Evolutionary conservation across 1,140 invertebrate genomes (phyloP).

Genomic region (Drosophila sproati): DNA sequence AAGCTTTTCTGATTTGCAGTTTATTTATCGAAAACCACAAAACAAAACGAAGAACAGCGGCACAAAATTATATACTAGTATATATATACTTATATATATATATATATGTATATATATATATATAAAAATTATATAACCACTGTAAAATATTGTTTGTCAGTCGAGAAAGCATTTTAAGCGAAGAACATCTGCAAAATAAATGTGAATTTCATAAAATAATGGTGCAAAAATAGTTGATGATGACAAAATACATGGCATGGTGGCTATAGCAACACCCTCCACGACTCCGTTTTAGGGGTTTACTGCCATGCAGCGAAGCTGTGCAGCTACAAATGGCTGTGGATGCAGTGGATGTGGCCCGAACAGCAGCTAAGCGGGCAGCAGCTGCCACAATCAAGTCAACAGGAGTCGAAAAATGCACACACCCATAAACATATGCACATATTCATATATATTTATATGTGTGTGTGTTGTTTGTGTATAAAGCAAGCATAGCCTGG

Average conservation of each 20-base stretch:
- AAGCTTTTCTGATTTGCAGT: conserved; percentile 32
- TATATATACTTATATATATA: not conserved
- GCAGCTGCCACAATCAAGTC: conserved; percentile 73
- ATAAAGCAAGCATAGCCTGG: conserved; percentile 46
- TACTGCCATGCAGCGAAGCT: conserved; percentile 33
- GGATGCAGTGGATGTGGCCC: conserved; percentile 31
- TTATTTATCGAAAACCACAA: conserved; percentile 13
- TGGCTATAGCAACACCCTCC: not conserved
- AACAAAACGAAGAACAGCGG: conserved; percentile 10
- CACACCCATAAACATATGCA: conserved; percentile 12
- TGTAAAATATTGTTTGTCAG: conserved; percentile 13
- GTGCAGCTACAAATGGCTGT: conserved; percentile 38
- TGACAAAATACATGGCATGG: conserved; percentile 62
- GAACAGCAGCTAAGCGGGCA: conserved; percentile 58
- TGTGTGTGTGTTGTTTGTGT: conserved; percentile 24
- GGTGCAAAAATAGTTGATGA: conserved; percentile 75
- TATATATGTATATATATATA: conserved; percentile 13
- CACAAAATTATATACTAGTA: not conserved
- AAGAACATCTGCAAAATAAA: conserved; percentile 72
- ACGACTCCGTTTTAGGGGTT: not conserved
- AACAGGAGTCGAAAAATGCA: conserved; percentile 63
- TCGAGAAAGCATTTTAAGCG: conserved; percentile 39
- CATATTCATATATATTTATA: not conserved
- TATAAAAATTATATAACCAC: conserved; percentile 21
- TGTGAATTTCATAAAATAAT: conserved; percentile 79